Base-by-base conservation (phyloP, 2,797 vertebrate genomes). In the Siniperca obscura region DNA sequence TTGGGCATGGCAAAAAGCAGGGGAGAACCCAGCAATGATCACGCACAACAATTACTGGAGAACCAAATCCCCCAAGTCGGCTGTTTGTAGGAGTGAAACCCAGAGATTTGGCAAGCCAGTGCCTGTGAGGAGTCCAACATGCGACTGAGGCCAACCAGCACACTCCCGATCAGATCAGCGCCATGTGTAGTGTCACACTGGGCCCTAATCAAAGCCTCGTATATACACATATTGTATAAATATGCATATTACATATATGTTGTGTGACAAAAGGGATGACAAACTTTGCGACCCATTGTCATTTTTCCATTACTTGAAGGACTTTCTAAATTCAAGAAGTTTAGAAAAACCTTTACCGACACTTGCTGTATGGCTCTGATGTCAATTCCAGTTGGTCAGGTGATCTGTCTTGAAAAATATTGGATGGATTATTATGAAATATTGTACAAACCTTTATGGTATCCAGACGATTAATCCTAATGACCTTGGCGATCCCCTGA, bases 91-190 rank as follows among this genome's bases (percentile, higher is more conserved):
- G 76, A 92, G 86, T 86, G 87, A 92, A 93, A 88, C 87, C 90
- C 86, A 82, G 87, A 87, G 79, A 87, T 86, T 92, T 92, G 93
- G 93, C 90, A 92, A 81, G 75, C 62, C 70, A 56, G 74, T 9
- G 57, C 44, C 46, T 84, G 87, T 84, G 90, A 85, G 53, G 64
- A 72, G 27, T 93, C 92, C 91, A 94, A 87, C 60, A 74, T 17
- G 81, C 80, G 80, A 64, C 72, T 65, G 66, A 79, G 78, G 87
- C 88, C 87, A 87, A 88, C 79, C 85, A 91, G 91, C 91, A 93
- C 89, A 93, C 87, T 92, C 92, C 91, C 90, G 70, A 87, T 92
- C 89, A 82, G 91, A 94, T 87, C 85, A 86, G 90, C 85, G 70
- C 80, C 85, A 93, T 89, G 90, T 79, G 92, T 90, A 88, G 90